Evolutionary conservation across 2,888 invertebrate species (phyloP), one percentile per base, ranked within the genome.

Genomic region (Biston stratarius): DNA sequence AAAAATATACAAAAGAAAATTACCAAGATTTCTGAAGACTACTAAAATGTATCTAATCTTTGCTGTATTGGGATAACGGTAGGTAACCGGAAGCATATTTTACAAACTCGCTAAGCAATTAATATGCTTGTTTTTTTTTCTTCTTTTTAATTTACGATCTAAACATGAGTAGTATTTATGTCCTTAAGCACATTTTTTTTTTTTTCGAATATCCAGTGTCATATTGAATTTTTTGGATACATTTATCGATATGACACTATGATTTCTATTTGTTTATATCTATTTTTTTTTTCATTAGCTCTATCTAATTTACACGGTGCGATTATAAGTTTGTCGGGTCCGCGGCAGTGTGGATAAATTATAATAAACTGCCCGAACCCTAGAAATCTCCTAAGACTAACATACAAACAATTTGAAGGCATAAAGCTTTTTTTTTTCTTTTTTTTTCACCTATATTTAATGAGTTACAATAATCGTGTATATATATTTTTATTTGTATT

Each of bases 401-500:
- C 87, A 87, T 92, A 91, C 90, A 92, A 92, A 91, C 89, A 90
- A 90, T 92, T 89, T 89, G 89, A 91, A 92, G 91, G 92, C 92
- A 86, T 92, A 87, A 93, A 92, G 92, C 92, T 88, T 89, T 85
- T 87, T 91, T 90, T 91, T 86, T 83, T 77, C 65, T 71, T 82
- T 84, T 88, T n/a, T 87, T 87, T 85, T 85, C 76, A 85, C 86
- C 88, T 91, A 90, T 86, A 82, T 84, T 89, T 89, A 77, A 90
- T 91, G 88, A 91, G 88, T 92, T 88, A 91, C 81, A 90, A 85
- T 91, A 91, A 86, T 88, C 79, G 91, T 92, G 93, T 94, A 92
- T 93, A 93, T 94, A 93, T 94, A 93, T 94, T 93, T 94, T 94
- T 94, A 92, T 94, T 93, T 90, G 85, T 92, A 90, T 93, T 91